These are phyloP conservation scores for Lasioglossum marginatum DNA, from an alignment of 2,888 invertebrate species.

Conservation along the genomic window DNA sequence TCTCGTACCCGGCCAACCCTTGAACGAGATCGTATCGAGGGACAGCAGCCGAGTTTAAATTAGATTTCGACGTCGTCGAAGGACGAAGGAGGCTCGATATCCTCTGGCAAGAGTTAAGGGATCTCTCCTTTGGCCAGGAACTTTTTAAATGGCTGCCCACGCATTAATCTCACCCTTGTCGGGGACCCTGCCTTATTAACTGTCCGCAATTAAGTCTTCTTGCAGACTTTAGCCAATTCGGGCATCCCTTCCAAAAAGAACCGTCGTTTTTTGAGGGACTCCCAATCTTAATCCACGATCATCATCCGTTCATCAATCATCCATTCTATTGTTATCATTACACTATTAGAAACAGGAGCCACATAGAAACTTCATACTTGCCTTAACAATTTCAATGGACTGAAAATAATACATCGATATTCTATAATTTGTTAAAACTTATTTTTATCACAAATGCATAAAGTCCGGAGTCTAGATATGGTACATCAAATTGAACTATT, in stretches of 20 bases:
- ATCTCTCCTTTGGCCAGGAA: neutral
- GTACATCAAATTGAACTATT: too few relatives aligned
- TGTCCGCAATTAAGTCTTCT: neutral
- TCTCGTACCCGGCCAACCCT: conserved; percentile 28
- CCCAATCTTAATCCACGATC: neutral
- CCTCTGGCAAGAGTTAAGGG: conserved; percentile 2
- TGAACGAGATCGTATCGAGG: conserved; percentile 55
- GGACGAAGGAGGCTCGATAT: neutral
- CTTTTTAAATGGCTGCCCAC: neutral
- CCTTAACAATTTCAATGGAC: too few relatives aligned
- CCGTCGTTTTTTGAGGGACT: neutral
- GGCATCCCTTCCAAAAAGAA: neutral
- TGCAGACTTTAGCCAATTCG: neutral
- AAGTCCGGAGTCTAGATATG: neutral
- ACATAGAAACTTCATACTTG: too few relatives aligned
- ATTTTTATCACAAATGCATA: too few relatives aligned
- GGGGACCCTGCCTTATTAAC: neutral
- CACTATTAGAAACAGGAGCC: too few relatives aligned
- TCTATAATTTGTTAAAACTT: too few relatives aligned
- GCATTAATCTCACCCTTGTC: neutral
- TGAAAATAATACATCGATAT: too few relatives aligned
- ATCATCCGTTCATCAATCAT: neutral
- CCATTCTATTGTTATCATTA: neutral
- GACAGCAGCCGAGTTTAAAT: conserved; percentile 41
- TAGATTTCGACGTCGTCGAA: conserved; percentile 36